Conservation (phyloP, 2,888 invertebrate species). For the Psococerastis gibbosa region DNA sequence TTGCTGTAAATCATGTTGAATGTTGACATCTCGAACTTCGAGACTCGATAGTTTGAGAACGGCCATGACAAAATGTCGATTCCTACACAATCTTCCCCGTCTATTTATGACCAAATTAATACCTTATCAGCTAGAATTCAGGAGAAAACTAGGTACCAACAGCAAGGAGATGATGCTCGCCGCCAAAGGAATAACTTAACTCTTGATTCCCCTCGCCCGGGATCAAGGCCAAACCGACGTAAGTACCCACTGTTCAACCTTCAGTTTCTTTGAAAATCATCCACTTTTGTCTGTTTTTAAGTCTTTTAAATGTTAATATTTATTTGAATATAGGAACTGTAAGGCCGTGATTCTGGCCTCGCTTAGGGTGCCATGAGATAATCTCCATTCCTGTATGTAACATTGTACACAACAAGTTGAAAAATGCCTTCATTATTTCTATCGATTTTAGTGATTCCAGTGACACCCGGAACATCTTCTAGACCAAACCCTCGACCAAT, state of each 20-base stretch:
- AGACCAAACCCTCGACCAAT: constrained; percentile 32
- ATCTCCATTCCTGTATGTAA: too few relatives aligned
- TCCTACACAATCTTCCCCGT: neutral
- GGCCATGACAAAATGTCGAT: constrained; percentile 10
- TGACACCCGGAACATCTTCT: constrained; percentile 34
- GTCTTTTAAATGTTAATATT: constrained; percentile 18
- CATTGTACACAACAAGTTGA: too few relatives aligned
- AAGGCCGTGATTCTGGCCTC: too few relatives aligned
- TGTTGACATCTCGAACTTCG: too few relatives aligned
- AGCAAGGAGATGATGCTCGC: constrained; percentile 33
- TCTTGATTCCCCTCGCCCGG: constrained; percentile 27
- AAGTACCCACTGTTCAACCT: constrained; percentile 26
- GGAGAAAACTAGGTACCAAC: too few relatives aligned
- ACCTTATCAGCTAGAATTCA: too few relatives aligned
- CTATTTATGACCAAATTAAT: neutral
- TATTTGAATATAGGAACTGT: too few relatives aligned
- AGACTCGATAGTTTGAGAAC: neutral
- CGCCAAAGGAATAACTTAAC: constrained; percentile 25
- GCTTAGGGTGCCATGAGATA: too few relatives aligned
- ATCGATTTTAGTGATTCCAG: too few relatives aligned
- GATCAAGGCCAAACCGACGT: constrained; percentile 43
- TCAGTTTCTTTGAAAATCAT: constrained; percentile 11
- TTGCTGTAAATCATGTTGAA: too few relatives aligned
- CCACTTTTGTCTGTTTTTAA: too few relatives aligned
- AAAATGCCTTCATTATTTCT: too few relatives aligned